These are phyloP conservation scores for Coreoperca whiteheadi DNA, from an alignment of 2,113 vertebrate species.

Conservation along the genomic window DNA sequence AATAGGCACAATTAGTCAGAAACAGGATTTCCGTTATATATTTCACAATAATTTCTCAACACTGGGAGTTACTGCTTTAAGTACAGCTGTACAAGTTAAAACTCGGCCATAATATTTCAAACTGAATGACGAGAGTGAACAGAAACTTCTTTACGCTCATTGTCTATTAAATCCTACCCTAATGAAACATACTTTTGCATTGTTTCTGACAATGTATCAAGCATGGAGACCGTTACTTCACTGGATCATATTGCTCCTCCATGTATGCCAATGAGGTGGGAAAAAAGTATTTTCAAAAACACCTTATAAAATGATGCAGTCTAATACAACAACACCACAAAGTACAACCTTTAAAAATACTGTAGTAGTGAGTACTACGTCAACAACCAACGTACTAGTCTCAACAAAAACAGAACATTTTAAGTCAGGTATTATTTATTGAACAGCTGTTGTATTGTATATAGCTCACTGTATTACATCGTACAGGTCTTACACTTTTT, in stretches of 20 bases:
- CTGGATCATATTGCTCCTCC: neutral
- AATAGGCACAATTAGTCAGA: neutral
- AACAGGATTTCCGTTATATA: conserved; percentile 5
- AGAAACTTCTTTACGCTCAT: neutral
- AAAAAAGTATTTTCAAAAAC: neutral
- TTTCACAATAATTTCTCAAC: neutral
- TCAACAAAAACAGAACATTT: neutral
- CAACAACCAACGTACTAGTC: neutral
- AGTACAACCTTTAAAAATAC: neutral
- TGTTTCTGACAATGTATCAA: neutral
- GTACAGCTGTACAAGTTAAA: too few species aligned
- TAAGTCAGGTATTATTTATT: neutral
- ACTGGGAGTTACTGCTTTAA: neutral
- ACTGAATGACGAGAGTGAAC: neutral
- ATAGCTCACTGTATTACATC: neutral
- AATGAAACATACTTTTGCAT: too few species aligned
- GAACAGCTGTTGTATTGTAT: neutral
- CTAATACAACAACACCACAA: neutral
- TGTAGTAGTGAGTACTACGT: neutral
- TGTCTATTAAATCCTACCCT: too few species aligned
- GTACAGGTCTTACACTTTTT: neutral
- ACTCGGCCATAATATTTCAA: neutral
- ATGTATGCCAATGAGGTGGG: neutral
- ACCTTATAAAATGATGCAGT: neutral
- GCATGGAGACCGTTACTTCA: too few species aligned